Percentiles rank a stretch among this genome's conserved stretches.
Conservation (phyloP, 2,888 invertebrate species). For the Oscheius sp. region DNA sequence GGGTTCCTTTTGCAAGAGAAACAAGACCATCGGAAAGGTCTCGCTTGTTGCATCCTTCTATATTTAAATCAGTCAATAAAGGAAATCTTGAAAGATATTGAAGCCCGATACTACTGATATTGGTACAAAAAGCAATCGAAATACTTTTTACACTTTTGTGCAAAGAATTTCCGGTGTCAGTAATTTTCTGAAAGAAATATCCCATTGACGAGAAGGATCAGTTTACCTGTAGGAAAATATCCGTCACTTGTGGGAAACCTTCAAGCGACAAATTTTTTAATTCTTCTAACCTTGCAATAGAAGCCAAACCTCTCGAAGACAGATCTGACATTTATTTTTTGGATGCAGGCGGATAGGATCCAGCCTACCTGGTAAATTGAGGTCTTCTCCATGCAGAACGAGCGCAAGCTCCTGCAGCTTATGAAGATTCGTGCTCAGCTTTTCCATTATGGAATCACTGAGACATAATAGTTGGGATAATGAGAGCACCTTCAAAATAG, state of each 20-base stretch:
- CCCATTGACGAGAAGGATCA: not conserved
- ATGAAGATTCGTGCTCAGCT: slow-evolving; percentile 35
- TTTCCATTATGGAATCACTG: slow-evolving; percentile 34
- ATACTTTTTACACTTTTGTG: slow-evolving; percentile 37
- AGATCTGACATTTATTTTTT: too few relatives aligned
- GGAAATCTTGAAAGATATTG: not conserved
- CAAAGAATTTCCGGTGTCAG: slow-evolving; percentile 34
- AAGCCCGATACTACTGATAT: slow-evolving; percentile 39
- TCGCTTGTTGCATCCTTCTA: slow-evolving; percentile 58
- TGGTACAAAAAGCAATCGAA: slow-evolving; percentile 55
- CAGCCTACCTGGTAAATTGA: not conserved
- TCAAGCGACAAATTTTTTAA: slow-evolving; percentile 53
- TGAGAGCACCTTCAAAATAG: slow-evolving; percentile 35
- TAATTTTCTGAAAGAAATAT: slow-evolving; percentile 38
- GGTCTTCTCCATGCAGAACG: slow-evolving; percentile 43
- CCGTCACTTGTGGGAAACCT: slow-evolving; percentile 54
- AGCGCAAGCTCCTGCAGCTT: slow-evolving; percentile 42
- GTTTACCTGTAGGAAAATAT: slow-evolving; percentile 39
- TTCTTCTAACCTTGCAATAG: slow-evolving; percentile 38
- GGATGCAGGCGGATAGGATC: too few relatives aligned
- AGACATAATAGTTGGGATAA: slow-evolving; percentile 44
- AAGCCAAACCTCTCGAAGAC: slow-evolving; percentile 32
- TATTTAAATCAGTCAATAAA: slow-evolving; percentile 47
- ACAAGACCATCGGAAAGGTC: slow-evolving; percentile 57
- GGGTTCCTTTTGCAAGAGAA: slow-evolving; percentile 39